phyloP scores from a whole-genome alignment of 2,113 vertebrate genomes.

The Nymphicus hollandicus region DNA sequence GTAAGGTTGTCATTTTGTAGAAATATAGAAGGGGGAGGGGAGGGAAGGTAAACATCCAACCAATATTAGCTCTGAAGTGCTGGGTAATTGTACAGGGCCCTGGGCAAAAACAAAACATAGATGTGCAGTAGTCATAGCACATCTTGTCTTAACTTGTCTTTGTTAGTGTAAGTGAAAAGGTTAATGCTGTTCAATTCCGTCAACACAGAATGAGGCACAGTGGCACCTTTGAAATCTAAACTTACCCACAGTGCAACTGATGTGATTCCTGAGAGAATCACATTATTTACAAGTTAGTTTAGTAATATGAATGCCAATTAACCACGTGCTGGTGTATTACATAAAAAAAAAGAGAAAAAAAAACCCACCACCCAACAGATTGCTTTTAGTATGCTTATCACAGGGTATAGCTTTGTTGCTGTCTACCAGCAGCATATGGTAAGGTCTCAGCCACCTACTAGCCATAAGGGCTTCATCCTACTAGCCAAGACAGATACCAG shows the following conservation, averaged over 20 bases:
- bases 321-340: not conserved
- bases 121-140: constrained; percentile 66
- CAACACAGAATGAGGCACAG: constrained; percentile 63
- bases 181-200: constrained; percentile 75
- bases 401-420: constrained; percentile 59
- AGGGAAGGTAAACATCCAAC: constrained; percentile 41
- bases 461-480: constrained; percentile 55
- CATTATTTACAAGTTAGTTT: constrained; percentile 53
- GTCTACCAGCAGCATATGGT: constrained; percentile 69
- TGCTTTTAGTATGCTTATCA: constrained; percentile 66
- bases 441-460: constrained; percentile 64
- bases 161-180: constrained; percentile 81
- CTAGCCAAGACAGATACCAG: constrained; percentile 53
- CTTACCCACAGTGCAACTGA: constrained; percentile 53
- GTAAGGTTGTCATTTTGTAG: constrained; percentile 10
- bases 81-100: constrained; percentile 72
- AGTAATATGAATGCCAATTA: constrained; percentile 51
- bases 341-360: not conserved
- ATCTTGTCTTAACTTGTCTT: constrained; percentile 80
- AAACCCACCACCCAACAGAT: constrained; percentile 19
- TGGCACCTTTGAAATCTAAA: constrained; percentile 73
- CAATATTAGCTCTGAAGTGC: constrained; percentile 72
- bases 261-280: constrained; percentile 58
- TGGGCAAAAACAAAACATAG: constrained; percentile 72
- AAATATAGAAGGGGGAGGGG: not conserved